Base-by-base conservation (phyloP, 2,113 vertebrate species). In the Elgaria multicarinata region DNA sequence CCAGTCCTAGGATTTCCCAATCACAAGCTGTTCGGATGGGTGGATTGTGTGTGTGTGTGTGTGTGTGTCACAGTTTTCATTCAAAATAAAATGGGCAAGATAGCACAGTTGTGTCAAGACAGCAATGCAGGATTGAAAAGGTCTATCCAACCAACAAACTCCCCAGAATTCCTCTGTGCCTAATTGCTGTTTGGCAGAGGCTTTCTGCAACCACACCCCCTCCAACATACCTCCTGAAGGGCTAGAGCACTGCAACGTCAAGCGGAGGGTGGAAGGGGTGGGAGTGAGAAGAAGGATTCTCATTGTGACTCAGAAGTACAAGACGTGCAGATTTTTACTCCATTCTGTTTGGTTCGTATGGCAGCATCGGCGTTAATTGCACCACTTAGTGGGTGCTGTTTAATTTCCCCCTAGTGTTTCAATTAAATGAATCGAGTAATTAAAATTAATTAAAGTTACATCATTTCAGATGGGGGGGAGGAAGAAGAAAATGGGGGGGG, bases 381-480 rank as follows among this genome's bases (percentile, higher is more conserved):
- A 91, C 93, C 28, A 90, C 86, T 92, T 95, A 93, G 92, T 94
- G 81, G 92, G 95, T 87, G 89, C 92, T 93, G 44, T 84, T 95
- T 94, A 95, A 95, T 94, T 94, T 94, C 93, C 95, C 94, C 85
- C 92, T 94, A 89, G 95, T 95, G 93, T 95, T 96, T 95, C 95
- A 95, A 96, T 96, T 95, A 95, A 94, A 95, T 96, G 95, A 96
- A 96, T 95, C 91, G 81, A 92, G 92, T 94, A 96, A 96, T 96
- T 96, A 96, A 96, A 96, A 96, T 96, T 95, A 96, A 96, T 96
- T 96, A 96, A 96, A 95, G 90, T 95, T 95, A 95, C 84, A 83
- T 82, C 79, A 87, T 87, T 67, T 90, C 4, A 10, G 18, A 66
- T 10, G 16, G 58, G 58, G 39, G 71, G 31, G 42, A 66, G 33